phyloP scores from a whole-genome alignment of 2,888 invertebrate species.

The Physocephala rufipes region DNA sequence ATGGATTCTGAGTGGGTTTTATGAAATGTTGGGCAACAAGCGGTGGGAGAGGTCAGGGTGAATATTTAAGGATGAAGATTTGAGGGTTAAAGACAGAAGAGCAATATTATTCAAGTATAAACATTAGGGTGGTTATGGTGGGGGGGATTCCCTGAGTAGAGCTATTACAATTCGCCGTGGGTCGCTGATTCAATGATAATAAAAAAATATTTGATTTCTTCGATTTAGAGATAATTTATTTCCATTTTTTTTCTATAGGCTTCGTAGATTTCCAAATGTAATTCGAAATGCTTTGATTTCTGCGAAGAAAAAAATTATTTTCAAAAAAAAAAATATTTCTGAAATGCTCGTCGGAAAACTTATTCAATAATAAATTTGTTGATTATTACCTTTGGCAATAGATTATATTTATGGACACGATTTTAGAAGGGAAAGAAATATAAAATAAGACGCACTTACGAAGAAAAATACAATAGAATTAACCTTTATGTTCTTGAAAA shows the following conservation, averaged over 20 bases:
- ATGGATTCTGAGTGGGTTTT: background rate
- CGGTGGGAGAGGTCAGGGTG: too few species aligned
- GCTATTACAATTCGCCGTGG: background rate
- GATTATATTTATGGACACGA: conserved; percentile 18
- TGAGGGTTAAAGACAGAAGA: background rate
- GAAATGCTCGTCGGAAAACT: conserved; percentile 30
- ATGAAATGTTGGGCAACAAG: too few species aligned
- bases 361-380: conserved; percentile 10
- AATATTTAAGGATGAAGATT: background rate
- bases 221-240: background rate
- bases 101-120: background rate
- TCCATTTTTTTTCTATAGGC: too few species aligned
- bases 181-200: background rate
- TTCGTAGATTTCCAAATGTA: too few species aligned
- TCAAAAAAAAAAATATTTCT: conserved; percentile 16
- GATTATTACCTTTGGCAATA: conserved; percentile 13
- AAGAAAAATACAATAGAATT: too few species aligned
- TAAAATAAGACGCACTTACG: too few species aligned
- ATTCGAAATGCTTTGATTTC: too few species aligned
- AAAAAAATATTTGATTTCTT: conserved; percentile 16
- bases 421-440: conserved; percentile 7
- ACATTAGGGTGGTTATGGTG: background rate
- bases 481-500: too few species aligned
- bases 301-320: too few species aligned
- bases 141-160: background rate